Conservation (phyloP, 1,140 invertebrate genomes). For the Mercenaria mercenaria region DNA sequence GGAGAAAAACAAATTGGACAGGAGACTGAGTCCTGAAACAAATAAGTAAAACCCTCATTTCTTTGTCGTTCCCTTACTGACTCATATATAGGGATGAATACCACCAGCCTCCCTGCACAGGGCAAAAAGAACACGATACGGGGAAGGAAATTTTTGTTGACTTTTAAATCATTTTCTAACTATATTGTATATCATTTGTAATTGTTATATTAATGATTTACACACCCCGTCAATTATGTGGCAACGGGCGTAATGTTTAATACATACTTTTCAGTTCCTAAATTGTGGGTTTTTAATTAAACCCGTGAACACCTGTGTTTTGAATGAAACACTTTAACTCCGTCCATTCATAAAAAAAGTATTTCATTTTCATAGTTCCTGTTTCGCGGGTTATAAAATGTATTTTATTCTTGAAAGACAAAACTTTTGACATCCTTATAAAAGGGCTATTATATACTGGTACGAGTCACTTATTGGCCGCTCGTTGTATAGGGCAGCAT, state of each 20-base stretch:
- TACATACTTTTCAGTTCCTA: not conserved
- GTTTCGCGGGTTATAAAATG: slow-evolving; percentile 42
- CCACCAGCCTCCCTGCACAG: too few species aligned
- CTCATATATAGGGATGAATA: too few species aligned
- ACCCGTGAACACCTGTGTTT: slow-evolving; percentile 36
- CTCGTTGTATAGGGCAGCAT: not conserved
- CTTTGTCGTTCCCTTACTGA: too few species aligned
- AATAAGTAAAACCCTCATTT: too few species aligned
- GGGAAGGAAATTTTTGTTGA: not conserved
- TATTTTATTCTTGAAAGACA: slow-evolving; percentile 56
- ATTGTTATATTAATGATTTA: not conserved
- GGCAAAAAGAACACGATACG: too few species aligned
- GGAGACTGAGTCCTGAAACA: too few species aligned
- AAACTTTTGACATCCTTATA: slow-evolving; percentile 54
- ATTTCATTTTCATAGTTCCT: slow-evolving; percentile 59
- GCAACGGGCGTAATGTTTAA: not conserved
- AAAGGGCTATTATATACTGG: slow-evolving; percentile 24
- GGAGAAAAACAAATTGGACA: too few species aligned
- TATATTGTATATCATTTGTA: slow-evolving; percentile 23
- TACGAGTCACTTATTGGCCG: slow-evolving; percentile 40
- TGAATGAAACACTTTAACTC: slow-evolving; percentile 17
- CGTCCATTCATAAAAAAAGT: slow-evolving; percentile 41
- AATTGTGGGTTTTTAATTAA: slow-evolving; percentile 38
- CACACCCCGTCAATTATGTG: slow-evolving; percentile 18
- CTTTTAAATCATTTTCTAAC: not conserved